These are phyloP conservation scores for Drosophila sp. DNA, from an alignment of 1,140 invertebrate species.

Conservation along the genomic window DNA sequence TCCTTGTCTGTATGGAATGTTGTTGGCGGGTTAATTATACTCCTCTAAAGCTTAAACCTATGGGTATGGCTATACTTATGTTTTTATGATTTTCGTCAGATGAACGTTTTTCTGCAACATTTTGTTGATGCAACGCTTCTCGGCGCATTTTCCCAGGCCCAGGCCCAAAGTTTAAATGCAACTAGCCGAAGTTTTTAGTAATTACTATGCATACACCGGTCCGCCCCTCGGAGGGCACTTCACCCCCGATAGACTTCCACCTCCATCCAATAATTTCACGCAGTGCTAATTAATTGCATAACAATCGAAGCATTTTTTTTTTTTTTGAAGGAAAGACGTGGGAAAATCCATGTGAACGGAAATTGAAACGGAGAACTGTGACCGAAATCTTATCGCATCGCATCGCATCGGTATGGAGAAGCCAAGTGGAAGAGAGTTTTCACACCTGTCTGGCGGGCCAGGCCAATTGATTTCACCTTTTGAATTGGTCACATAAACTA, in stretches of 20 bases:
- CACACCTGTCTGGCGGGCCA: constrained; percentile 56
- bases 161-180: constrained; percentile 26
- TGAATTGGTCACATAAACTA: constrained; percentile 34
- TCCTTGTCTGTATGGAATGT: no score
- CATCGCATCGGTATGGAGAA: constrained; percentile 55
- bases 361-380: constrained; percentile 21
- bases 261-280: constrained; percentile 65
- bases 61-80: background rate
- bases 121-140: constrained; percentile 32
- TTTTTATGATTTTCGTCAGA: background rate
- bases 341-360: constrained; percentile 53
- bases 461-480: constrained; percentile 56
- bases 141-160: constrained; percentile 63
- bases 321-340: constrained; percentile 55
- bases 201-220: constrained; percentile 63
- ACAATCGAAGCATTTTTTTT: constrained; percentile 61
- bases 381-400: constrained; percentile 53
- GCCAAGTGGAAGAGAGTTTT: constrained; percentile 49
- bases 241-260: background rate
- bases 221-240: background rate
- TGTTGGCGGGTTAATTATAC: no score
- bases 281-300: constrained; percentile 79
- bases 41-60: no score
- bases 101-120: constrained; percentile 3
- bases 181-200: constrained; percentile 39